These are phyloP conservation scores for Elachura formosa DNA, from an alignment of 2,113 vertebrate genomes.

Conservation along the genomic window DNA sequence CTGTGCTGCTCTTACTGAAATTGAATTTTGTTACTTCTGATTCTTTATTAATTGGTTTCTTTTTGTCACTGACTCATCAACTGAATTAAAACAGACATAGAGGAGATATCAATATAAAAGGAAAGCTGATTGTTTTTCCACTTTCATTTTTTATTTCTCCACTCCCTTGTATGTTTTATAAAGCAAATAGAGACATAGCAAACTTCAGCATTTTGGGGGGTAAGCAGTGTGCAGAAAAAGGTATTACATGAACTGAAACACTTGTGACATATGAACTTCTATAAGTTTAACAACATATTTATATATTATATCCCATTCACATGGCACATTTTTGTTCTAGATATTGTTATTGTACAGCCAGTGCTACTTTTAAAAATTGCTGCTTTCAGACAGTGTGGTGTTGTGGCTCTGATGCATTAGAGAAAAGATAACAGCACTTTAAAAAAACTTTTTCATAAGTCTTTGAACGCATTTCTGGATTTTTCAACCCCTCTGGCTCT, in stretches of 20 bases:
- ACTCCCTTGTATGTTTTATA: fast-evolving
- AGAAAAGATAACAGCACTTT: neutral
- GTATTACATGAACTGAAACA: neutral
- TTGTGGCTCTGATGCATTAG: neutral
- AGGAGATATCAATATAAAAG: neutral
- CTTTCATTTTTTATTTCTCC: neutral
- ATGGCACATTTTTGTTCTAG: neutral
- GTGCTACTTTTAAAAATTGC: neutral
- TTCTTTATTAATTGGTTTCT: neutral
- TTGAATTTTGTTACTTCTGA: neutral
- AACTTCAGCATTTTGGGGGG: neutral
- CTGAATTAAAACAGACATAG: neutral
- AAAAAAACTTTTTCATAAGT: neutral
- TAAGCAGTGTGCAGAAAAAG: neutral
- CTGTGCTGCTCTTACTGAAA: neutral
- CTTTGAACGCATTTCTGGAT: neutral
- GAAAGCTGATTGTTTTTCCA: neutral
- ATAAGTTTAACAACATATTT: neutral
- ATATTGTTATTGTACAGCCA: neutral
- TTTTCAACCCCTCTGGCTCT: neutral
- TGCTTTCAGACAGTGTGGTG: neutral
- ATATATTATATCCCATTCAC: neutral
- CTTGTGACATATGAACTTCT: neutral
- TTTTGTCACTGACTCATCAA: neutral
- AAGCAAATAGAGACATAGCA: neutral